Conservation (phyloP, 2,888 invertebrate genomes). For the Leucoma salicis region DNA sequence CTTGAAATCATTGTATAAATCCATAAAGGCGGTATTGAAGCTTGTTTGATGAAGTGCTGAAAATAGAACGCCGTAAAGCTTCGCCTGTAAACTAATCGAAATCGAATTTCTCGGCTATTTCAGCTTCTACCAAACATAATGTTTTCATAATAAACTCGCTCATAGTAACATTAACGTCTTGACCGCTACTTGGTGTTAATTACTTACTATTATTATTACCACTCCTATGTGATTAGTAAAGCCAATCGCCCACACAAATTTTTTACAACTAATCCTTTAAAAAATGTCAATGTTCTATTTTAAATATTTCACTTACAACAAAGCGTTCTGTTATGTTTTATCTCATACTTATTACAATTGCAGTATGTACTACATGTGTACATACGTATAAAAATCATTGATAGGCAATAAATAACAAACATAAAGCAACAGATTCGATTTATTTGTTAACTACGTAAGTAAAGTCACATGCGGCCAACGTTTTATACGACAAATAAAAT, state of each 20-base stretch:
- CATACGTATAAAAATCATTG: conserved; percentile 19
- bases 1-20: conserved; percentile 58
- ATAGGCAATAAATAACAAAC: conserved; percentile 31
- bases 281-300: too few species aligned
- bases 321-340: conserved; percentile 10
- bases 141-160: conserved; percentile 61
- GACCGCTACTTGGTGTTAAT: conserved; percentile 45
- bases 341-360: not conserved
- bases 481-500: conserved; percentile 50
- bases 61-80: conserved; percentile 67
- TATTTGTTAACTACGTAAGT: conserved; percentile 44
- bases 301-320: not conserved
- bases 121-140: conserved; percentile 43
- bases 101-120: conserved; percentile 66
- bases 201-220: too few species aligned
- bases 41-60: conserved; percentile 59
- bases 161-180: conserved; percentile 54
- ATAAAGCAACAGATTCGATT: conserved; percentile 41
- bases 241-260: not conserved
- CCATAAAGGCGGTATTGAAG: conserved; percentile 57
- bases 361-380: not conserved
- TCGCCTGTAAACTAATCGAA: conserved; percentile 59
- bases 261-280: too few species aligned
- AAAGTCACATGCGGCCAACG: conserved; percentile 33
- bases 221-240: too few species aligned